Evolutionary conservation across 37 sponge, comb jelly and placozoan species (phyloP).

Genomic region (Agelas oroides): DNA sequence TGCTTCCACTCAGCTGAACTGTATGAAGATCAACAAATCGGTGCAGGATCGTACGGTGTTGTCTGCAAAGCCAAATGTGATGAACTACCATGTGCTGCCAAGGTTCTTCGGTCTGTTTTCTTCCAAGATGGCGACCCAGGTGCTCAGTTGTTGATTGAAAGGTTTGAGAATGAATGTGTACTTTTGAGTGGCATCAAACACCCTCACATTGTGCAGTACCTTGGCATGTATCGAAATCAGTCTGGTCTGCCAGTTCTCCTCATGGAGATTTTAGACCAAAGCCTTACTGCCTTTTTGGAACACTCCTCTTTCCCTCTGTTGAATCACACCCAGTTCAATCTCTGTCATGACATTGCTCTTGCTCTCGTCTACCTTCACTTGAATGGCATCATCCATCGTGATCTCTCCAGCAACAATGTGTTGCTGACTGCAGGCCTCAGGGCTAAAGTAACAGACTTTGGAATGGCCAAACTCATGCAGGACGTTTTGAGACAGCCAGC

Average conservation of each 20-base stretch:
- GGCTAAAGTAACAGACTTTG: constrained; percentile 15
- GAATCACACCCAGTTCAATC: not conserved
- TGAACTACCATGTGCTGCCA: not conserved
- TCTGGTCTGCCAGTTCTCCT: constrained; percentile 12
- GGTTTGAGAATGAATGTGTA: constrained; percentile 3
- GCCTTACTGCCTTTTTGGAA: not conserved
- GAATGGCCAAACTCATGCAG: not conserved
- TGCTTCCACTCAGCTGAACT: not conserved
- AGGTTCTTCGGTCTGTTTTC: not conserved
- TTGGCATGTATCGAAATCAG: not conserved
- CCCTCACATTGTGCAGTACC: constrained; percentile 10
- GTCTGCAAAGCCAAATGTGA: not conserved
- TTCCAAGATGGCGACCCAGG: not conserved
- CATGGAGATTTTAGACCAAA: not conserved
- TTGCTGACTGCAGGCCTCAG: not conserved
- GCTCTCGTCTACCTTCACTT: not conserved
- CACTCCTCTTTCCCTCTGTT: not conserved
- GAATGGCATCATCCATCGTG: not conserved
- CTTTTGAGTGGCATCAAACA: not conserved
- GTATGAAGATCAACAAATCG: not conserved
- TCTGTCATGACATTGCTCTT: not conserved
- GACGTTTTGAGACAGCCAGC: not conserved
- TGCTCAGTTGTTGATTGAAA: not conserved
- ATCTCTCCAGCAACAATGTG: constrained; percentile 7
- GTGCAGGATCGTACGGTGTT: not conserved